Base-by-base conservation (phyloP, 2,797 vertebrate genomes). In the Hozukius guyotensis region DNA sequence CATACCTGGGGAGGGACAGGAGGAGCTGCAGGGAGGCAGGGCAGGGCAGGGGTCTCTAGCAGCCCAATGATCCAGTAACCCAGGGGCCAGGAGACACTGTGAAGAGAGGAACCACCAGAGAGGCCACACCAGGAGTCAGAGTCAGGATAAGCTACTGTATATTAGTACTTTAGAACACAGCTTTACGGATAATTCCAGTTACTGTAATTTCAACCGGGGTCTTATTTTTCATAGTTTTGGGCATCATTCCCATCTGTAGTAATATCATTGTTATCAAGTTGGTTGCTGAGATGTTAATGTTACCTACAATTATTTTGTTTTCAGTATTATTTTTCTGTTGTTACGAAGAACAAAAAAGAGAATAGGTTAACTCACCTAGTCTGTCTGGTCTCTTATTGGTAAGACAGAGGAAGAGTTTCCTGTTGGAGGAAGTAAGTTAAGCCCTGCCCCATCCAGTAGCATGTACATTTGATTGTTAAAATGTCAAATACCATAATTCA, bases 41-140 rank as follows among this genome's bases (percentile, higher is more conserved):
- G 34, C 52, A 77, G 83, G 70, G 62, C 83, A 81, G 53, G 78
- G 85, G 86, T 89, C 87, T 80, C 64, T 49, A 49, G 36, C 65
- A 71, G 72, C 73, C 78, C 86, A 72, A n/a, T 86, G 83, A 88
- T 84, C 75, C 84, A 84, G 82, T 81, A 78, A 88, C 88, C 87
- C 49, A 63, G 61, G 55, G 75, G 82, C 83, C 88, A 90, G 76
- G 55, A 74, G 59, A 83, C 10, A 8, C 68, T 2, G 34, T 82
- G 82, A 82, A 72, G 82, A 75, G 74, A 73, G 49, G 84, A 90
- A 72, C 84, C 80, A 88, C 87, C 80, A 78, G 73, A 86, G 78
- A 88, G 87, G 78, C 84, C 81, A 83, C 82, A 87, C 77, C 71
- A 70, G 31, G 38, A 85, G 78, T 27, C 20, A 57, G 49, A 65